Evolutionary conservation across 2,888 invertebrate genomes (phyloP), one percentile per base, ranked within the genome.

Genomic region (Ichneumoninae sp.): DNA sequence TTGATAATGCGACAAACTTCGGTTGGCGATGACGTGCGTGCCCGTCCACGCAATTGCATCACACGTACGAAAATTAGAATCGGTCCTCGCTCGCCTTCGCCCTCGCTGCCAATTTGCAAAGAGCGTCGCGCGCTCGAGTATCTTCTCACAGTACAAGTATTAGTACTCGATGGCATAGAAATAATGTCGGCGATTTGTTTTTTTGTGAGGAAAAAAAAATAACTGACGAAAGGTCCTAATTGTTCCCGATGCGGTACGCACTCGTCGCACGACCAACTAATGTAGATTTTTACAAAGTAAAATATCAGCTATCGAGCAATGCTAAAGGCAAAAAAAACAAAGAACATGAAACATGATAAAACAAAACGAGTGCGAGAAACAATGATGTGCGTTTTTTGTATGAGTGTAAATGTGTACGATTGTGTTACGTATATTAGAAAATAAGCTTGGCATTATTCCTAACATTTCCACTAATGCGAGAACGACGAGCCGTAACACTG

Each of bases 371-470:
- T 66, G 82, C 47, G 22, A 40, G 50, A 57, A 73, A 22, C 1
- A 44, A 78, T 52, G 65, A 69, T 52, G 33, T 60, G 54, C 81
- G 78, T 81, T 75, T 40, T 83, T 85, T 81, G 83, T 85, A 86
- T 81, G 79, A 81, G 75, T 86, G 81, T 74, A 79, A 81, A 73
- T 83, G 66, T 75, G 82, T 78, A 73, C 69, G 75, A 80, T 76
- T 83, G 73, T 74, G 70, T 84, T 81, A 71, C 79, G 73, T 83
- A 76, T 63, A 77, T 81, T 85, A 78, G 78, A 60, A 73, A 63
- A 54, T 76, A 81, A 85, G 86, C 85, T 86, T 86, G 83, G 85
- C 82, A 85, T 85, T 86, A 83, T 81, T 86, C 81, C 83, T 85
- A 78, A 77, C 80, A 82, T 85, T 85, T 82, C 74, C 78, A 82